phyloP scores from a whole-genome alignment of 2,797 vertebrate species.

The Ibycter americanus region DNA sequence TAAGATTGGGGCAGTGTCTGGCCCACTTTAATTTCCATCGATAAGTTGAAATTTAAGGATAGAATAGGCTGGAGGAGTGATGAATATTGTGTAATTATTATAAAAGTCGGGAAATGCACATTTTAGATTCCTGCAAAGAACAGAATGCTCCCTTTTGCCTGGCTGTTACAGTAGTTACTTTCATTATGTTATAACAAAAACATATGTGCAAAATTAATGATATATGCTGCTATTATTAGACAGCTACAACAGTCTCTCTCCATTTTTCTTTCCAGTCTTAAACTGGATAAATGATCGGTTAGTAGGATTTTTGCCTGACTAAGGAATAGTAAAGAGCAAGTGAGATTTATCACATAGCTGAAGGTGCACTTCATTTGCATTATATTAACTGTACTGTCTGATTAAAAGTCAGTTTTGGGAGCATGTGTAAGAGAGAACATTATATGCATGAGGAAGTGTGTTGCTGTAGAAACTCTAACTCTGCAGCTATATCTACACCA shows the following conservation, averaged over 20 bases:
- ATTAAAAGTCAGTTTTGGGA: conserved; percentile 47
- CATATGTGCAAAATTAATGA: conserved; percentile 4
- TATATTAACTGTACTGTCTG: conserved; percentile 31
- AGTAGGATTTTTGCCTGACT: conserved; percentile 35
- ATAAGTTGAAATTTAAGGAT: neutral
- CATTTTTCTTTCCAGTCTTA: conserved; percentile 4
- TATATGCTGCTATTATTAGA: neutral
- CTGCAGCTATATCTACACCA: conserved; percentile 6
- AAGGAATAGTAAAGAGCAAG: conserved; percentile 41
- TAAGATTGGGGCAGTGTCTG: neutral
- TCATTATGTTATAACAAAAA: conserved; percentile 17
- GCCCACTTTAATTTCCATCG: neutral
- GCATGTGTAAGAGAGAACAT: neutral
- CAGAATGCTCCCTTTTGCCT: neutral
- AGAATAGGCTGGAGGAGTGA: neutral
- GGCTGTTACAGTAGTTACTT: conserved; percentile 4
- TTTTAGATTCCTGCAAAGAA: neutral
- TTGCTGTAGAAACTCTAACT: conserved; percentile 66
- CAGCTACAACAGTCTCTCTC: neutral
- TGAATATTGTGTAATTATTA: neutral
- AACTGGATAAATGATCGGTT: conserved; percentile 30
- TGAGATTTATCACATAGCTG: conserved; percentile 6
- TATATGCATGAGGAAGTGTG: conserved; percentile 13
- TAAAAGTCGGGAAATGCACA: neutral
- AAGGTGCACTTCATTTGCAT: conserved; percentile 36